These are phyloP conservation scores for Caenorhabditis afra DNA, from an alignment of 2,888 invertebrate species.

Conservation along the genomic window DNA sequence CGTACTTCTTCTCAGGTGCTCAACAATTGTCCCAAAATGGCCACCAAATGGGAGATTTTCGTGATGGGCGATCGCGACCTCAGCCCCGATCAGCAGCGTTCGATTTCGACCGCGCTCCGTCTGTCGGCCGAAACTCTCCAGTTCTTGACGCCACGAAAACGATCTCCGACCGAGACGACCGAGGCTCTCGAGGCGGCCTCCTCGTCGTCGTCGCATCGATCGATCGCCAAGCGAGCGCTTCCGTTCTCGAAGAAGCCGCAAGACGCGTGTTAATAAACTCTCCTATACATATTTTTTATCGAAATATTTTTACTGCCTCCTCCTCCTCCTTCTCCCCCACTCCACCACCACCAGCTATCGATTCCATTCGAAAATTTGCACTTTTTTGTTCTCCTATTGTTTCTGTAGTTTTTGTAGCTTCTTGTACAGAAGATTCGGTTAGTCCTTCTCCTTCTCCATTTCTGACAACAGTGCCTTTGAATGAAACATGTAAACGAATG, in stretches of 20 bases:
- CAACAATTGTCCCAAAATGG: constrained; percentile 31
- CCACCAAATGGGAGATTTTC: constrained; percentile 55
- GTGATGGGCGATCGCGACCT: constrained; percentile 42
- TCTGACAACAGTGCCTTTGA: background rate
- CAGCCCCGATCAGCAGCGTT: background rate
- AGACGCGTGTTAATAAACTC: background rate
- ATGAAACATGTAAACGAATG: no score
- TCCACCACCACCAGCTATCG: no score
- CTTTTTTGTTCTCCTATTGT: background rate
- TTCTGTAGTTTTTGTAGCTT: constrained; percentile 31
- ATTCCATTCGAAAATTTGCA: no score
- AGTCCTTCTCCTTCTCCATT: constrained; percentile 7
- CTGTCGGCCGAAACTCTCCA: constrained; percentile 10
- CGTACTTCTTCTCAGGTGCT: constrained; percentile 11
- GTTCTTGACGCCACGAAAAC: constrained; percentile 40
- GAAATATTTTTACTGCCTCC: constrained; percentile 19
- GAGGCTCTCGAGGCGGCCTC: background rate
- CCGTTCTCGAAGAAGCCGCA: background rate
- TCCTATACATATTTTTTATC: background rate
- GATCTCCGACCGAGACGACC: constrained; percentile 3
- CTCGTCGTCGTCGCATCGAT: background rate
- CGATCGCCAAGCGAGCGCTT: constrained; percentile 8
- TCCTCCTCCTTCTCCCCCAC: constrained; percentile 6
- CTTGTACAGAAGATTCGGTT: constrained; percentile 46
- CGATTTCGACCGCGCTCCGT: constrained; percentile 19